Base-by-base conservation (phyloP, 2,888 invertebrate species). In the Lymantria dispar region DNA sequence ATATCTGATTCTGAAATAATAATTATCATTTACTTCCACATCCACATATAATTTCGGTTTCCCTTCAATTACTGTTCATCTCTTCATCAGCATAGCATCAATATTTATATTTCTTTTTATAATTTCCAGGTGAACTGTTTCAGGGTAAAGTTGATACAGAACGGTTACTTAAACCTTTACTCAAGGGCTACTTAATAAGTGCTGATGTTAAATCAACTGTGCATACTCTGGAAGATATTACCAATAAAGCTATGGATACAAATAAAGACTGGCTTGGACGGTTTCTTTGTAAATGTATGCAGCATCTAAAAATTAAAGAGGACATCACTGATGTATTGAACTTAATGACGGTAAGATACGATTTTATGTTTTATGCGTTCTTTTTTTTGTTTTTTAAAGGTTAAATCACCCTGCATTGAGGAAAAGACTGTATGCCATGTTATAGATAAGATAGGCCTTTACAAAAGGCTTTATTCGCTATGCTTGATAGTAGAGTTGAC, bases 181-280 rank as follows among this genome's bases (percentile, higher is more conserved):
- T 91, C 0, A 77, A 82, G 36, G 81, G 92, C 1, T 93, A 92
- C 54, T 72, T 88, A 0, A 83, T 76, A 0, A 92, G 91, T 15
- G 80, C 78, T 29, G 91, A 93, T 40, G 68, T 85, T 3, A 73
- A 85, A n/a, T 83, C 80, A 0, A 92, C 92, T 0, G 72, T 92
- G 0, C 83, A 84, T 44, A 72, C 93, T 8, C 68, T 94, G 8
- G 90, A 92, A 59, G 91, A 91, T 30, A 74, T 93, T 33, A 67
- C 76, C 0, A 72, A 72, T 0, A 89, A 85, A 59, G 83, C 91
- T 0, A 50, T 74, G 0, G 88, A 92, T 39, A 81, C 73, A 0
- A 83, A 83, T 22, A 88, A 89, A 38, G 93, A 94, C 66, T 92
- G 93, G 82, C 77, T 92, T 0, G 94, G 94, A 0, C 77, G 92